Percentiles rank a stretch among this genome's conserved stretches.
Conservation (phyloP, 2,113 vertebrate species). For the Notothenia rossii region DNA sequence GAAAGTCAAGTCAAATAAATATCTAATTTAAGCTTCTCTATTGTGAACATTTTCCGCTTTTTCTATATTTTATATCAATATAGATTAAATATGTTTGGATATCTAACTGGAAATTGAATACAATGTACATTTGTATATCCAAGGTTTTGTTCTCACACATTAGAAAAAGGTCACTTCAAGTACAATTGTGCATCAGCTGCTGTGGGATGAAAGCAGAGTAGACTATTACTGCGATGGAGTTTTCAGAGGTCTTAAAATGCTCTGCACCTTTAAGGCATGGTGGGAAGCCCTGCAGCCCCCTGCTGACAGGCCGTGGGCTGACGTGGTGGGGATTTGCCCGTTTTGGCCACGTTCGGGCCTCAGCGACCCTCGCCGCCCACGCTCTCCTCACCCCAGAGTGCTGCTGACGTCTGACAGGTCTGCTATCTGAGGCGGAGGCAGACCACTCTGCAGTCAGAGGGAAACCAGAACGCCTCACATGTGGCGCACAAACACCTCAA, state of each 20-base stretch:
- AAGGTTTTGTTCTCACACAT: not conserved
- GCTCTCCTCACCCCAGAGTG: constrained; percentile 40
- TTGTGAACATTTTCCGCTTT: too few species aligned
- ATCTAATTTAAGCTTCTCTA: too few species aligned
- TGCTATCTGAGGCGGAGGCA: constrained; percentile 60
- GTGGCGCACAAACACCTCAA: constrained; percentile 24
- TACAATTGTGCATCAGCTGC: not conserved
- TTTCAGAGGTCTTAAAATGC: constrained; percentile 18
- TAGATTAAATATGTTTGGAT: too few species aligned
- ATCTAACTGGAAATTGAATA: too few species aligned
- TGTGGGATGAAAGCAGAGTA: not conserved
- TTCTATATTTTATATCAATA: too few species aligned
- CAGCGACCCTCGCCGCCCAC: constrained; percentile 70
- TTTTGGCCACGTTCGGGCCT: constrained; percentile 56
- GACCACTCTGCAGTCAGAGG: constrained; percentile 66
- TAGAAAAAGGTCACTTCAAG: not conserved
- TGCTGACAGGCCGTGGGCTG: constrained; percentile 53
- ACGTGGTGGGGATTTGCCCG: constrained; percentile 70
- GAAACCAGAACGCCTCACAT: constrained; percentile 43
- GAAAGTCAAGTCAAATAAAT: too few species aligned
- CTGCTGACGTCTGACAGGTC: constrained; percentile 73
- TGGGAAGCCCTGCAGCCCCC: constrained; percentile 41
- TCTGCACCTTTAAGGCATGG: constrained; percentile 47
- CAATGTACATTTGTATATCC: too few species aligned
- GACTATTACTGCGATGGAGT: constrained; percentile 16